A percentile compares a stretch with the other conserved stretches of the same genome.
Evolutionary conservation across 2,797 vertebrate species (phyloP).

Genomic region (Sebastes goodei): DNA sequence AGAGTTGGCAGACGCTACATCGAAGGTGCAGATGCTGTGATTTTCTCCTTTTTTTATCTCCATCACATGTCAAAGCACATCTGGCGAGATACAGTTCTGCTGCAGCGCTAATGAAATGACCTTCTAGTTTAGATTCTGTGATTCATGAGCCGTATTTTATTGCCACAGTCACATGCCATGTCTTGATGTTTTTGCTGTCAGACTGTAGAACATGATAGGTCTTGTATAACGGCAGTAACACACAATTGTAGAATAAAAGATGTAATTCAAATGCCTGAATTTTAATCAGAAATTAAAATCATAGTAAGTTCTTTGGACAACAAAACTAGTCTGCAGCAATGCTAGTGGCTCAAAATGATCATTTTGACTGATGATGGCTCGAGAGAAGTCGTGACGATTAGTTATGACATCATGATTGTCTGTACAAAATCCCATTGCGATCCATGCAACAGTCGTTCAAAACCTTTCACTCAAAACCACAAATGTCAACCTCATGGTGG

Average conservation of each 20-base stretch:
- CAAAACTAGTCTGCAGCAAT: not conserved
- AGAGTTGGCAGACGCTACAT: conserved; percentile 13
- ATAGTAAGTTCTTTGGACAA: not conserved
- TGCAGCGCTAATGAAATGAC: conserved; percentile 10
- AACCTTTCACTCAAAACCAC: no score
- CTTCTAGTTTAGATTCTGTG: conserved; percentile 9
- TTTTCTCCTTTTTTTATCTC: conserved; percentile 9
- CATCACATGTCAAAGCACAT: conserved; percentile 29
- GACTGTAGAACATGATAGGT: not conserved
- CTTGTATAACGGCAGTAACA: not conserved
- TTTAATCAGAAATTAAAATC: not conserved
- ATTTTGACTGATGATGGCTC: not conserved
- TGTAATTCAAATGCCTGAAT: not conserved
- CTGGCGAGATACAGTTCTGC: conserved; percentile 15
- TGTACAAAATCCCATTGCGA: not conserved
- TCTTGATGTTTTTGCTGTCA: not conserved
- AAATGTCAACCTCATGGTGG: not conserved
- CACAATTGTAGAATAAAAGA: not conserved
- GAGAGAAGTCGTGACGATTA: not conserved
- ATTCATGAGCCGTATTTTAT: conserved; percentile 22
- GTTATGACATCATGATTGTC: not conserved
- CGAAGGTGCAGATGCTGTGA: conserved; percentile 14
- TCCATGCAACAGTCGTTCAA: not conserved
- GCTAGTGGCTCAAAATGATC: not conserved
- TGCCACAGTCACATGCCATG: not conserved